Evolutionary conservation across 1,140 invertebrate genomes (phyloP).

Genomic region (Solenopsis fugax): DNA sequence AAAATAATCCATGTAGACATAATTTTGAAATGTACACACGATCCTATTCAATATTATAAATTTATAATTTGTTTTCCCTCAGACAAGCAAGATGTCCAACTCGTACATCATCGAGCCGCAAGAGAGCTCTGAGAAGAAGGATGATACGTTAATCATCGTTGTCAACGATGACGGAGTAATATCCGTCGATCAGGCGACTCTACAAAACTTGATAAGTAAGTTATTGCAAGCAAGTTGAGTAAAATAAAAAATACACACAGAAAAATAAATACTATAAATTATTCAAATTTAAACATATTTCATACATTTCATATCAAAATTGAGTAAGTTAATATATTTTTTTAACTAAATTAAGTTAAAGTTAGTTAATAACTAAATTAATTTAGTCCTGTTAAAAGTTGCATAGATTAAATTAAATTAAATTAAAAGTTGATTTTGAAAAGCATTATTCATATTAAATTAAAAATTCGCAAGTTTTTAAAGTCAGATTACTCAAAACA

Average conservation of each 20-base stretch:
- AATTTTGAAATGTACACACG: background rate
- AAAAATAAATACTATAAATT: no score
- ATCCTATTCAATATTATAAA: background rate
- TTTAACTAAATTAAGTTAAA: no score
- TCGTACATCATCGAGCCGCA: constrained; percentile 83
- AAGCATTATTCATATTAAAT: no score
- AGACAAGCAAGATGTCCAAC: constrained; percentile 83
- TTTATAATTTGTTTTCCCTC: constrained; percentile 43
- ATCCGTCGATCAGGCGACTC: constrained; percentile 90
- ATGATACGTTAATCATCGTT: constrained; percentile 89
- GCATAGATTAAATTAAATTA: no score
- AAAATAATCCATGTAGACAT: background rate
- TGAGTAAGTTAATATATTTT: no score
- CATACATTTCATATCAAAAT: no score
- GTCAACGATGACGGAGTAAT: constrained; percentile 91
- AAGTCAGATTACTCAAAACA: no score
- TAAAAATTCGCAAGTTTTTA: no score
- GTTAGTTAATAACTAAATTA: no score
- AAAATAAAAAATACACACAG: background rate
- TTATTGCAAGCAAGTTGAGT: constrained; percentile 28
- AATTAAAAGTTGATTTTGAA: no score
- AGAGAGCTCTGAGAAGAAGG: constrained; percentile 81
- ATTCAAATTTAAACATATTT: no score
- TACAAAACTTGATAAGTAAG: constrained; percentile 91
- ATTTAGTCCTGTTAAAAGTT: no score